phyloP scores from a whole-genome alignment of 1,140 invertebrate species.

The Drosophila ogumai region DNA sequence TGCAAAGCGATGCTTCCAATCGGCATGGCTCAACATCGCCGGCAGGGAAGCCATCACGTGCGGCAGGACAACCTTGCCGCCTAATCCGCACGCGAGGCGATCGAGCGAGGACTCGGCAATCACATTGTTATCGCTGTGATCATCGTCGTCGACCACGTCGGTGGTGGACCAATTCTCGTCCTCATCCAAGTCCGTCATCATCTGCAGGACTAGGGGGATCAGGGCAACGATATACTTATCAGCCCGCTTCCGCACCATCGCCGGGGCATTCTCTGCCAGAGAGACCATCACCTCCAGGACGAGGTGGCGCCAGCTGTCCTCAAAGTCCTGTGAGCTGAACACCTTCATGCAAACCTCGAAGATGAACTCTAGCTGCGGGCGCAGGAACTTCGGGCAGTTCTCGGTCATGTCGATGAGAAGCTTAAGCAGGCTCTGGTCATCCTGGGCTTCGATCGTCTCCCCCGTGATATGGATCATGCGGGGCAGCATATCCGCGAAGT shows the following conservation, averaged over 20 bases:
- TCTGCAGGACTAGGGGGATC: slow-evolving; percentile 93
- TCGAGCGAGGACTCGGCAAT: slow-evolving; percentile 98
- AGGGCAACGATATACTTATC: slow-evolving; percentile 91
- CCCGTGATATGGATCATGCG: slow-evolving; percentile 89
- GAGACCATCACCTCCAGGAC: slow-evolving; percentile 97
- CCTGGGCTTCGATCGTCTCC: slow-evolving; percentile 91
- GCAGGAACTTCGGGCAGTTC: slow-evolving; percentile 95
- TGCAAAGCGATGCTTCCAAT: slow-evolving; percentile 96
- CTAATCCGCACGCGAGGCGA: slow-evolving; percentile 96
- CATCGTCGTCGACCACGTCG: slow-evolving; percentile 93
- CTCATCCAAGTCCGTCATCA: slow-evolving; percentile 98
- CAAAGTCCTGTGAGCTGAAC: slow-evolving; percentile 90
- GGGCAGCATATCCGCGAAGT: slow-evolving; percentile 94
- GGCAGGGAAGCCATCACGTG: slow-evolving; percentile 94
- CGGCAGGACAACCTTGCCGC: slow-evolving; percentile 97
- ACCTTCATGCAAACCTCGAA: slow-evolving; percentile 97
- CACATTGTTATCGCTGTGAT: slow-evolving; percentile 95
- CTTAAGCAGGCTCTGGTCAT: slow-evolving; percentile 96
- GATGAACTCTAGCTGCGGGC: slow-evolving; percentile 93
- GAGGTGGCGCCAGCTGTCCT: slow-evolving; percentile 95
- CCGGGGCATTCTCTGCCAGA: slow-evolving; percentile 96
- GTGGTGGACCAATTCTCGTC: slow-evolving; percentile 90
- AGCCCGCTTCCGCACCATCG: slow-evolving; percentile 96
- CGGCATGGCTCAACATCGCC: slow-evolving; percentile 92
- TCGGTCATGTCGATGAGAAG: slow-evolving; percentile 97